Evolutionary conservation across 2,888 invertebrate species (phyloP), one percentile per base, ranked within the genome.

Genomic region (Campaea margaritaria): DNA sequence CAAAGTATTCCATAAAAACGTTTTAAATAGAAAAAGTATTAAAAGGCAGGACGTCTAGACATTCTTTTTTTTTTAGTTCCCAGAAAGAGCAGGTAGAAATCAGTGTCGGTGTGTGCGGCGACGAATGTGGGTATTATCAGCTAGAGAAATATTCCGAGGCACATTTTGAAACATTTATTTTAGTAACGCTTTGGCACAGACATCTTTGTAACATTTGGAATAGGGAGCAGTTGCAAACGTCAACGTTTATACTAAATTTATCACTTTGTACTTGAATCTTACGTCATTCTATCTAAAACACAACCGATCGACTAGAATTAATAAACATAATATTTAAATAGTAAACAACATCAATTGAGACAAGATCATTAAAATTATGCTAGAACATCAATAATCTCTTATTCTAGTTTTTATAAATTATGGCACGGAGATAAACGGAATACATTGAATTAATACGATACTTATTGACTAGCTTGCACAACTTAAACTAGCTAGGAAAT

Each of bases 11-110:
- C 75, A 85, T 83, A 90, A 90, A 90, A 91, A 88, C 83, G 72
- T 80, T 85, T 83, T 77, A 78, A 83, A 84, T 85, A 87, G 86
- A 87, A 88, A 86, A 82, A 82, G 76, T 81, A 82, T 87, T 81
- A 81, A 84, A 83, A 85, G 83, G 82, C 89, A 91, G 90, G 89
- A 86, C 85, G 90, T 91, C 91, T 91, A 91, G 91, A 91, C 88
- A 70, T 81, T 76, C 68, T 78, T 87, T 31, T 31, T 87, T 85
- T 79, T 83, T 85, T 75, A 73, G 65, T 87, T 89, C 86, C 74
- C 81, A 82, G 86, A 86, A 88, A 54, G 73, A 54, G 83, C 91
- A 91, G 91, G 91, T 91, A 91, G 79, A 81, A 60, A 77, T 83
- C 72, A 80, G 71, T 75, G 58, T 56, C 55, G 48, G n/a, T 38